Base-by-base conservation (phyloP, 30 jellyfish, hydroid and myxozoan genomes). In the Hydractinia symbiolongicarpus region DNA sequence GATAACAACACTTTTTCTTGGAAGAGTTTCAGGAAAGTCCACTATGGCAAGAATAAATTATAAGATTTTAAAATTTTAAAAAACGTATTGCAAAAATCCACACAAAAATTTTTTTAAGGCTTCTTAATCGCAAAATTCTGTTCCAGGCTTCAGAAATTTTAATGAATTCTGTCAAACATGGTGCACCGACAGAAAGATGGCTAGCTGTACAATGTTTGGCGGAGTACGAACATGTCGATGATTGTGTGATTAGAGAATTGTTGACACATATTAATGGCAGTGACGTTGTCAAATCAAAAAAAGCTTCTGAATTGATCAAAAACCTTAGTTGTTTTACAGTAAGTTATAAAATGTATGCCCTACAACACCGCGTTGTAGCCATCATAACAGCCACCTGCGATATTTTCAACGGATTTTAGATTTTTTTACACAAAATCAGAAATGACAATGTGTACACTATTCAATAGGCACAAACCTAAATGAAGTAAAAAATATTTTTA, bases 141-240 rank as follows among this genome's bases (percentile, higher is more conserved):
- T 72, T 60, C n/a, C 82, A 89, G 96, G 96, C 96, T 16, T 73
- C 78, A 66, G 86, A 74, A 6, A 73, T 89, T 54, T 77, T 89
- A 17, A 67, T 89, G 14, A 80, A 79, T 13, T 74, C 80, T 15
- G 58, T 86, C 13, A 54, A 66, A 8, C 58, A 77, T 82, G 97
- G 97, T 19, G 95, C 89, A 4, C 70, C 94, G 5, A 86, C 88
- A 11, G 97, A 90, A 74, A 77, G 77, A 61, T 90, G 97, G 97
- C 88, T 94, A 53, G 95, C 97, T n/a, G 94, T 91, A 0, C 97
- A 90, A 82, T 90, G 97, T 66, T 81, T 90, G 20, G 95, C 97
- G 7, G 64, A 78, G 15, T 64, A 88, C 7, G 88, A 83, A 5
- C 79, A 85, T 40, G 83, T 61, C 57, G 56, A 79, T 54, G 95